Base-by-base conservation (phyloP, 2,113 vertebrate genomes). In the Sarotherodon lohbergeri region DNA sequence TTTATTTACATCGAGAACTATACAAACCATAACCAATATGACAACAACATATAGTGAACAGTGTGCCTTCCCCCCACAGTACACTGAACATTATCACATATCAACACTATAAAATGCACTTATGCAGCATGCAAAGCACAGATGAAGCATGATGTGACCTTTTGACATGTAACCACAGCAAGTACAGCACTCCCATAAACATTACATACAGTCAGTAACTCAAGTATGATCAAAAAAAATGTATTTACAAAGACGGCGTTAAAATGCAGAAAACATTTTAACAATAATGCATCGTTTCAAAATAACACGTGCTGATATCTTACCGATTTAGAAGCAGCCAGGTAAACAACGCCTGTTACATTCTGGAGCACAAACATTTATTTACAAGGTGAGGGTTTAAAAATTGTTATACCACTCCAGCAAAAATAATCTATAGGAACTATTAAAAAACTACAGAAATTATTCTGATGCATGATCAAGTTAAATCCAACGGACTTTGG, bases 1-100 rank as follows among this genome's bases (percentile, higher is more conserved):
- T 93, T 90, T 93, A 94, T 93, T 93, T 93, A 93, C 86, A 90
- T 63, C 5, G 81, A 22, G 10, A 87, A 81, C 9, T 54, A 61
- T 32, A 89, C 39, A 89, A 89, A 82, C 76, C 46, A 3, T 29
- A 89, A 82, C 57, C 34, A 48, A 9, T 24, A 56, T 14, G 7
- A 68, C 56, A 19, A 80, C 17, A 43, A 71, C 32, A 89, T 41
- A 86, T 7, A n/a, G 34, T 57, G 32, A 55, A 52, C 29, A 80
- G 41, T 48, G 55, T 48, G 73, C 78, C 66, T 16, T 5, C 34
- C 46, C 63, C 41, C 81, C 27, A 14, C 7, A n/a, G 9, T n/a
- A n/a, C 71, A 76, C 46, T 32, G 1, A 78, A 78, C 71, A 29
- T 66, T 10, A n/a, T 2, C 73, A 66, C n/a, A 57, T 11, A 80